phyloP scores from a whole-genome alignment of 2,113 vertebrate species.

The Cercocebus atys region DNA sequence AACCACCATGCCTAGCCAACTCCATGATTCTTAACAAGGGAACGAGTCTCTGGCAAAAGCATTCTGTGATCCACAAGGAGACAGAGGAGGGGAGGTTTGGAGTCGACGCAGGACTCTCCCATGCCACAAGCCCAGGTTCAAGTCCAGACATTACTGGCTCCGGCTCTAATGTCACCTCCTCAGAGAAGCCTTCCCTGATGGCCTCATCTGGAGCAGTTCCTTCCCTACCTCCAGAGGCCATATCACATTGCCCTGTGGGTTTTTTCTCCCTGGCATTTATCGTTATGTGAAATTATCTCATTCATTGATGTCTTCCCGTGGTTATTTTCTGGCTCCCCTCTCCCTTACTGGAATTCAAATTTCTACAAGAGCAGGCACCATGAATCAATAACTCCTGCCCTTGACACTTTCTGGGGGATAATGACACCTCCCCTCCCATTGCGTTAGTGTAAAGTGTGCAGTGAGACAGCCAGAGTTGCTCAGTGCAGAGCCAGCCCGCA shows the following conservation, averaged over 20 bases:
- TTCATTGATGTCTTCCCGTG: not conserved
- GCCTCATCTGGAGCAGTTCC: not conserved
- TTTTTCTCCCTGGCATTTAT: not conserved
- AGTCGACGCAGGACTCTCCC: not conserved
- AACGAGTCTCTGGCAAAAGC: not conserved
- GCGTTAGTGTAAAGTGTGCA: not conserved
- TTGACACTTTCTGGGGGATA: not conserved
- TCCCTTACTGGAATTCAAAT: slow-evolving; percentile 11
- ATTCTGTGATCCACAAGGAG: not conserved
- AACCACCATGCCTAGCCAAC: no score
- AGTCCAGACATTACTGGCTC: not conserved
- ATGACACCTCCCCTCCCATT: not conserved
- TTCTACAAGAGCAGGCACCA: not conserved
- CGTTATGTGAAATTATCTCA: not conserved
- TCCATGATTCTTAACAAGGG: not conserved
- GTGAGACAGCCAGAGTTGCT: not conserved
- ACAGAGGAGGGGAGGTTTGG: not conserved
- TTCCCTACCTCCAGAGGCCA: not conserved
- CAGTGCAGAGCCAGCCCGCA: not conserved
- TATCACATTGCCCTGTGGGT: not conserved
- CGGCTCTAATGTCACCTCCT: not conserved
- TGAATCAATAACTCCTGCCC: not conserved
- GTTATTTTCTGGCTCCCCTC: not conserved
- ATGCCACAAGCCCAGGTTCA: not conserved
- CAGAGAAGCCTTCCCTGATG: not conserved